Percentiles rank a stretch among this genome's conserved stretches.
phyloP scores from a whole-genome alignment of 2,797 vertebrate genomes.

The Luscinia luscinia region DNA sequence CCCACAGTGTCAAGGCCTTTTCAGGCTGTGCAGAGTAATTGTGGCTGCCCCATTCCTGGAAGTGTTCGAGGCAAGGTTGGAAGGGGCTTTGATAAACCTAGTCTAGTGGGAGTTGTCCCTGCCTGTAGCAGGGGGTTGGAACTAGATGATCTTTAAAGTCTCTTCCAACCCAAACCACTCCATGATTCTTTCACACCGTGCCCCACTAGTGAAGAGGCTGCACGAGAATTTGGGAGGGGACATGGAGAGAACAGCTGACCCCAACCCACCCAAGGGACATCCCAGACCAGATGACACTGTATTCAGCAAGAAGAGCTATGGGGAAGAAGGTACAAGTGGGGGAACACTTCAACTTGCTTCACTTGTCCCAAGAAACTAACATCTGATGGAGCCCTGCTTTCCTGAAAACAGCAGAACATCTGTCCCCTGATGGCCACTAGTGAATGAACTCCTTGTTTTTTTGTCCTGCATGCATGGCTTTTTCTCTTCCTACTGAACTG shows the following conservation, averaged over 20 bases:
- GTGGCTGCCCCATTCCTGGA: background rate
- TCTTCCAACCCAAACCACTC: background rate
- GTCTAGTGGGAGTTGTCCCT: background rate
- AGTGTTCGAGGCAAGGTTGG: background rate
- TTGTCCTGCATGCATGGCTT: background rate
- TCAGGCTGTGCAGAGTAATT: background rate
- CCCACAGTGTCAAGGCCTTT: background rate
- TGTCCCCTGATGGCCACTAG: background rate
- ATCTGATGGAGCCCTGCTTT: background rate
- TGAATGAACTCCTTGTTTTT: background rate
- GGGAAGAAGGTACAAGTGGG: background rate
- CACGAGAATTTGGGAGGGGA: background rate
- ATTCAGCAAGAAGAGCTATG: background rate
- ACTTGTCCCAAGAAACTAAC: background rate
- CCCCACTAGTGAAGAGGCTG: background rate
- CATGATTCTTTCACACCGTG: background rate
- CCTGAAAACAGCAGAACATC: background rate
- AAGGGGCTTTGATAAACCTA: background rate
- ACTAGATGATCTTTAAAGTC: accelerated
- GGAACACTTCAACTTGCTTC: accelerated
- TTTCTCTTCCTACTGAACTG: background rate
- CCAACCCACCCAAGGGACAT: background rate
- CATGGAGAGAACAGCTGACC: background rate
- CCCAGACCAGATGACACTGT: background rate
- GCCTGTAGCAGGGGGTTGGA: background rate